phyloP scores from a whole-genome alignment of 2,797 vertebrate genomes.

The Picus viridis region DNA sequence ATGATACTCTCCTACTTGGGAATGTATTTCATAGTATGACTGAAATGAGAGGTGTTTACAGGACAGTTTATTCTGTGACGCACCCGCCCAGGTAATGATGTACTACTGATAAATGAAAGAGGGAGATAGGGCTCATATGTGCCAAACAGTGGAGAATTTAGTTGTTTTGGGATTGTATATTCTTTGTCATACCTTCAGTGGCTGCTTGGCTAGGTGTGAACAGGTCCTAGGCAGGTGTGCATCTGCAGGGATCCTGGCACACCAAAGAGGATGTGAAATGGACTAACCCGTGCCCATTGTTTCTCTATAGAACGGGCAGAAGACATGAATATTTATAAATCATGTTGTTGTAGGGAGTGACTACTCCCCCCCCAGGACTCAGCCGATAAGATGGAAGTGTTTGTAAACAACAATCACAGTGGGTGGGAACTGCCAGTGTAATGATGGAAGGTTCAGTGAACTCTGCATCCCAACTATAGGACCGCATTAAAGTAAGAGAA shows the following conservation, averaged over 20 bases:
- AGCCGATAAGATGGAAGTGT: not conserved
- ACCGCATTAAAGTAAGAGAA: not conserved
- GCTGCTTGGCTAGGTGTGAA: not conserved
- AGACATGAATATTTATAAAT: accelerated
- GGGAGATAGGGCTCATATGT: not conserved
- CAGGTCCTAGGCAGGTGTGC: too few relatives aligned
- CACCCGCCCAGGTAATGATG: not conserved
- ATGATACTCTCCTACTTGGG: not conserved
- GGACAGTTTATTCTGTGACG: not conserved
- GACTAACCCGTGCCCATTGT: not conserved
- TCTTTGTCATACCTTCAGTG: not conserved
- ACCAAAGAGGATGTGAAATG: not conserved
- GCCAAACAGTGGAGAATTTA: accelerated
- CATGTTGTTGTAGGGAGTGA: not conserved
- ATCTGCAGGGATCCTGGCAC: not conserved
- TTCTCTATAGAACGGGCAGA: not conserved
- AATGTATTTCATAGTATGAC: not conserved
- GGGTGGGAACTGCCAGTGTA: not conserved
- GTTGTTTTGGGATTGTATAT: not conserved
- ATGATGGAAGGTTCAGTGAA: accelerated
- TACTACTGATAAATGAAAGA: not conserved
- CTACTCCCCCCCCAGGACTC: not conserved
- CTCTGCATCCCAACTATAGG: not conserved
- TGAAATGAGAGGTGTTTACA: conserved; percentile 1
- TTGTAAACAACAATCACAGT: not conserved